A percentile compares a stretch with the other conserved stretches of the same genome.
Conservation (phyloP, 1,140 invertebrate species). For the Macrobrachium nipponense region DNA sequence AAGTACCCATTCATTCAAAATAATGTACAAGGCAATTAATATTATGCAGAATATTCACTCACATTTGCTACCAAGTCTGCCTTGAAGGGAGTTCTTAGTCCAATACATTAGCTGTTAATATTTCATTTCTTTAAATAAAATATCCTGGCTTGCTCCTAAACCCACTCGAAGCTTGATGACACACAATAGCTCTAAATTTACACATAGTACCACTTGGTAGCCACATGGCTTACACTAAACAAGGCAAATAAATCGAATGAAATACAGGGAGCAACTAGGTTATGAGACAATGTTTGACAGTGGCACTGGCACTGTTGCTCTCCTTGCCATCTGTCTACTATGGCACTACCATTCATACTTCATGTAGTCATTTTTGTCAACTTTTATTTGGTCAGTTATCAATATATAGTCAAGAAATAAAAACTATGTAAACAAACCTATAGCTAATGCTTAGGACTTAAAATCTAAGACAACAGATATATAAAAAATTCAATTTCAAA, state of each 20-base stretch:
- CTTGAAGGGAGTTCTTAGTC: background rate
- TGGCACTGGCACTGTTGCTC: conserved; percentile 58
- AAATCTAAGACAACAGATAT: conserved; percentile 45
- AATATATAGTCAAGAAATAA: conserved; percentile 52
- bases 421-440: conserved; percentile 53
- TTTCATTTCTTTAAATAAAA: too few relatives aligned
- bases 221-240: conserved; percentile 58
- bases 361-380: conserved; percentile 50
- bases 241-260: conserved; percentile 59
- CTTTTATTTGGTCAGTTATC: conserved; percentile 54
- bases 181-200: conserved; percentile 57
- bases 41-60: conserved; percentile 53
- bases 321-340: conserved; percentile 46
- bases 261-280: conserved; percentile 55
- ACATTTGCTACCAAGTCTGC: conserved; percentile 32
- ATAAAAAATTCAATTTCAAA: conserved; percentile 44
- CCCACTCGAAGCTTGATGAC: conserved; percentile 52
- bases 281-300: conserved; percentile 50
- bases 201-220: conserved; percentile 61
- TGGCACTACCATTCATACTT: conserved; percentile 60
- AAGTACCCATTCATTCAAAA: conserved; percentile 8
- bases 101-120: too few relatives aligned
- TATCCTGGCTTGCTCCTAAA: conserved; percentile 34
- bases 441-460: conserved; percentile 54
- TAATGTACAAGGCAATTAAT: conserved; percentile 52